Evolutionary conservation across 1,140 invertebrate genomes (phyloP), one percentile per base, ranked within the genome.

Genomic region (Myzus persicae): DNA sequence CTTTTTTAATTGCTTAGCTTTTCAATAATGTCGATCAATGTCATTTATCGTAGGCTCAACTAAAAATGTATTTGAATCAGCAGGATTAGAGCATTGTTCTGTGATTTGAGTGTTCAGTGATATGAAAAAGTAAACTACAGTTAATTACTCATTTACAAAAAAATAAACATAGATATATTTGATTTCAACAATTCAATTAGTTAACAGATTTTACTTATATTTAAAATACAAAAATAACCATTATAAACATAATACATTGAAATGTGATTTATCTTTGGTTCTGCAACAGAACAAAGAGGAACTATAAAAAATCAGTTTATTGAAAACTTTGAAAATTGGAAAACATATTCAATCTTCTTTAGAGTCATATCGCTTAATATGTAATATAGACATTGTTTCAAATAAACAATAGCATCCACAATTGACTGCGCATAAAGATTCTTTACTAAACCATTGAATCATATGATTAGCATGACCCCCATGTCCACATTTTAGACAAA

Each of bases 331-430:
- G 0, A 59, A 48, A 38, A 92, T 92, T 38, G 8, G 1, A 40
- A 6, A 48, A 48, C 22, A 82, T 76, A 20, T 24, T 93, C n/a
- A 93, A 42, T 93, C 91, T 40, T 92, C 91, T 82, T 82, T 92
- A 36, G 67, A 38, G 38, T 93, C 81, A 93, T 85, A 48, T 51
- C 81, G 48, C 42, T 93, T 93, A 42, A 93, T 85, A 40, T 93
- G 91, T n/a, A 94, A 51, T 18, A 94, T 92, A 82, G 92, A 85
- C 48, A 94, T 93, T 51, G 95, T 96, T 94, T 98, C 97, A 93
- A 96, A 96, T 84, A 98, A 95, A 95, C 98, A 99, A 93, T 96
- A 96, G 95, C 99, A 99, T 7, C 98, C 98, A 96, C 98, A 99
- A 31, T 98, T 98, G 8, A 97, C 96, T 18, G 97, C 96, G 95